These are phyloP conservation scores for Epizoanthus scotinus DNA, from an alignment of 92 coral and sea anemone species.

Conservation along the genomic window DNA sequence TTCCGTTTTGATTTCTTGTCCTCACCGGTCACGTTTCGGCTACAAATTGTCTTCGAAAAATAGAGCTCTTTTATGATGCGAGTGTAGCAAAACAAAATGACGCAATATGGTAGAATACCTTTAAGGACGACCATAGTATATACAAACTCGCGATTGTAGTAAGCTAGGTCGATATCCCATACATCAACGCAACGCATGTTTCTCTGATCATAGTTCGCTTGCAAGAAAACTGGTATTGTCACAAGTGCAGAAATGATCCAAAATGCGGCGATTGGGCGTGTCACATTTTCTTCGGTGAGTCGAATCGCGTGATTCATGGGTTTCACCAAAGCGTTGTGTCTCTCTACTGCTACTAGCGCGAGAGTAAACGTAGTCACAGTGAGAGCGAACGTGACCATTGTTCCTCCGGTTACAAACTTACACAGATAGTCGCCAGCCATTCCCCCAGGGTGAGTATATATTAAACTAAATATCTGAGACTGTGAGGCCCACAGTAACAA, in stretches of 20 bases:
- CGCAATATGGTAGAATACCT: constrained; percentile 2
- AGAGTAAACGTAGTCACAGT: background rate
- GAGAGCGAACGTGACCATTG: constrained; percentile 5
- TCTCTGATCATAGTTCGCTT: background rate
- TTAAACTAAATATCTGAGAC: constrained; percentile 7
- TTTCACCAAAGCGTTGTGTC: constrained; percentile 8
- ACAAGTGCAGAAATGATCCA: background rate
- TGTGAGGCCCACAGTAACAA: constrained; percentile 17
- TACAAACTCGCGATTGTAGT: background rate
- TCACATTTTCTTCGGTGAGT: background rate
- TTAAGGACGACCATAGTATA: background rate
- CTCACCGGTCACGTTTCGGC: background rate
- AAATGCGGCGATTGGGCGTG: background rate
- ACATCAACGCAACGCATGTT: background rate
- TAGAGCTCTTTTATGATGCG: background rate
- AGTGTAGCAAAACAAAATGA: background rate
- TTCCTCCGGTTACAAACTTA: constrained; percentile 7
- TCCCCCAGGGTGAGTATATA: background rate
- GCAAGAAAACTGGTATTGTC: background rate
- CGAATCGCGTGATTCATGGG: background rate
- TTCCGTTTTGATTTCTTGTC: constrained; percentile 3
- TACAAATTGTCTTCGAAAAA: background rate
- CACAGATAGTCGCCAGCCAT: background rate
- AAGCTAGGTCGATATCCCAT: constrained; percentile 9
- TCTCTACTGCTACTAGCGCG: constrained; percentile 10